Evolutionary conservation across 2,888 invertebrate species (phyloP).

Genomic region (Trachelus tabidus): DNA sequence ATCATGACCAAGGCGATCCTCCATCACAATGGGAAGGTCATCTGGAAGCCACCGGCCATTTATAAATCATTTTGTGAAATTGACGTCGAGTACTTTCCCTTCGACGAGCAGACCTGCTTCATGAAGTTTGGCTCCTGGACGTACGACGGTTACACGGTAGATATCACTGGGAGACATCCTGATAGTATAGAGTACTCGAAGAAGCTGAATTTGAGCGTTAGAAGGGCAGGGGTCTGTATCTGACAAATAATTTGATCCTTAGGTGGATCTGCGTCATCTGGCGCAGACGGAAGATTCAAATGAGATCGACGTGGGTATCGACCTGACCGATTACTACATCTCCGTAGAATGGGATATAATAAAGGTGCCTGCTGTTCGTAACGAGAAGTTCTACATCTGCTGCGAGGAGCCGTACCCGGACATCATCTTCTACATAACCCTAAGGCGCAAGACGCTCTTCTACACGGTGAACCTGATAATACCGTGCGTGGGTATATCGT

Average conservation of each 20-base stretch:
- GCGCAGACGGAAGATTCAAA: conserved; percentile 89
- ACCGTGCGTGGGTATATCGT: conserved; percentile 96
- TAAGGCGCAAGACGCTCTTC: conserved; percentile 94
- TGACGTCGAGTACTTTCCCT: conserved; percentile 94
- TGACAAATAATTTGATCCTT: conserved; percentile 29
- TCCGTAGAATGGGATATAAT: conserved; percentile 99
- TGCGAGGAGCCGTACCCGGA: conserved; percentile 97
- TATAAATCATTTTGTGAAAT: conserved; percentile 98
- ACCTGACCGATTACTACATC: conserved; percentile 93
- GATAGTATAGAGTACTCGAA: conserved; percentile 2
- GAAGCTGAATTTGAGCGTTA: conserved; percentile 1
- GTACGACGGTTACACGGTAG: conserved; percentile 93
- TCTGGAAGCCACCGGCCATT: conserved; percentile 98
- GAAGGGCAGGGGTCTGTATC: neutral
- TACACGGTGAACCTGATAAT: conserved; percentile 98
- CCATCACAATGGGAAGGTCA: conserved; percentile 91
- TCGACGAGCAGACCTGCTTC: conserved; percentile 94
- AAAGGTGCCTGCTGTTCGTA: conserved; percentile 89
- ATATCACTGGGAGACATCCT: neutral
- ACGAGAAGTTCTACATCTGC: conserved; percentile 95
- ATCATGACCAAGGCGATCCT: conserved; percentile 98
- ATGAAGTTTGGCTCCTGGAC: conserved; percentile 98
- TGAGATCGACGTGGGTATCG: conserved; percentile 89
- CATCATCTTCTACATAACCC: conserved; percentile 96
- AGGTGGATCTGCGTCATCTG: conserved; percentile 92